Evolutionary conservation across 2,113 vertebrate species (phyloP).

Genomic region (Paradisaea rubra): DNA sequence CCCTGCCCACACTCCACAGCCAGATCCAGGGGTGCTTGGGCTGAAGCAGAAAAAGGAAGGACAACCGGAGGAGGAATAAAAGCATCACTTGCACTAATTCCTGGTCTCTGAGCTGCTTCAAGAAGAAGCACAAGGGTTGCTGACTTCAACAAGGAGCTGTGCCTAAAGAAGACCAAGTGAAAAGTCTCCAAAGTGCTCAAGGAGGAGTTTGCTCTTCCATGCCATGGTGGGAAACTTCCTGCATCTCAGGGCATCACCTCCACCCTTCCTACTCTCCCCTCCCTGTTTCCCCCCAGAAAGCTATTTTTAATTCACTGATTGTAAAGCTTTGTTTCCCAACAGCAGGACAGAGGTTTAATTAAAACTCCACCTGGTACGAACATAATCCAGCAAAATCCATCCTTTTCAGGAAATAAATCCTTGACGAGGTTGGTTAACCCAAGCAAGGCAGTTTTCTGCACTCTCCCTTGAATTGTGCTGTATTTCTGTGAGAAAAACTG

Average conservation of each 20-base stretch:
- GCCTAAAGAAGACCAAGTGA: background rate
- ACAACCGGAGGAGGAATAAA: background rate
- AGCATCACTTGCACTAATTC: background rate
- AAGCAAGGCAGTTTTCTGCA: background rate
- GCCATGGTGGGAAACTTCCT: background rate
- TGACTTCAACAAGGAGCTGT: background rate
- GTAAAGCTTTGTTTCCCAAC: background rate
- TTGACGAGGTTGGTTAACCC: background rate
- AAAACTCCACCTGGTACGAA: constrained; percentile 5
- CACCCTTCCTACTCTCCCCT: background rate
- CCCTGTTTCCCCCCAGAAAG: background rate
- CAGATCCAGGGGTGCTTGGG: background rate
- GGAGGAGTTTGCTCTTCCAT: background rate
- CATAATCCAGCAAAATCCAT: constrained; percentile 31
- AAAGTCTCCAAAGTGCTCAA: background rate
- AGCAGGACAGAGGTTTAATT: constrained; percentile 18
- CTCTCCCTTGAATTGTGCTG: background rate
- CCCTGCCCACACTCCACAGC: background rate
- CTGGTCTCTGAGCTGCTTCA: background rate
- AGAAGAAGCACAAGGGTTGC: background rate
- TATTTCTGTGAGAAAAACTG: background rate
- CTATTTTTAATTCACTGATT: background rate
- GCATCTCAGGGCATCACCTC: background rate
- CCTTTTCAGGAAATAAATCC: background rate
- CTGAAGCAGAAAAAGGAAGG: background rate